phyloP scores from a whole-genome alignment of 2,888 invertebrate species.

The Scelioninae gen. 1 region DNA sequence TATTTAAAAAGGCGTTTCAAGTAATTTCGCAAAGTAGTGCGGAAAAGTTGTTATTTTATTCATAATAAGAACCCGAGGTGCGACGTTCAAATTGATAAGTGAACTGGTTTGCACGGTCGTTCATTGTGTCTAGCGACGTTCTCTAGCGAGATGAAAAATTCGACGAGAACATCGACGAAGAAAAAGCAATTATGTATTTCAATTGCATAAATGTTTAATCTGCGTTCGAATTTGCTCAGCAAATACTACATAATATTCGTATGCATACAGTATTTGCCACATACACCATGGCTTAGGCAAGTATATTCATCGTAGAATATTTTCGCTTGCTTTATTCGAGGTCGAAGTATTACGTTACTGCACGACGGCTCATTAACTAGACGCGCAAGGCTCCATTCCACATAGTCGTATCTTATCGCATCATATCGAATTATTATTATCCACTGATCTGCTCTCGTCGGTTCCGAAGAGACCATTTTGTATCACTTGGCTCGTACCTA shows the following conservation, averaged over 20 bases:
- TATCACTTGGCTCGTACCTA: not conserved
- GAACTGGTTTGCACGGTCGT: no score
- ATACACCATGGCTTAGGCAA: not conserved
- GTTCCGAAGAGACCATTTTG: constrained; percentile 1
- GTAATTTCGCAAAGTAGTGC: no score
- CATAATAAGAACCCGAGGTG: no score
- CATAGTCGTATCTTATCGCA: constrained; percentile 72
- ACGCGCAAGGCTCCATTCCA: constrained; percentile 71
- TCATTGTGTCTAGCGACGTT: no score
- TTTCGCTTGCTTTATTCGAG: constrained; percentile 53
- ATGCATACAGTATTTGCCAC: not conserved
- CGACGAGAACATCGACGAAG: not conserved
- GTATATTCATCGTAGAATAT: constrained; percentile 68
- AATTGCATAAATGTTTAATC: constrained; percentile 37
- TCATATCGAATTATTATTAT: constrained; percentile 69
- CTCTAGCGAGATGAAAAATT: no score
- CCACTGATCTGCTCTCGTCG: constrained; percentile 39
- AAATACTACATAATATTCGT: constrained; percentile 47
- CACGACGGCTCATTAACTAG: constrained; percentile 73
- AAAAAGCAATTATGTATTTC: constrained; percentile 35
- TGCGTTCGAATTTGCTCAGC: constrained; percentile 37
- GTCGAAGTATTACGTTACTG: constrained; percentile 69
- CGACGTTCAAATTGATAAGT: no score
- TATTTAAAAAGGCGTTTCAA: no score
- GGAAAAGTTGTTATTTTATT: no score